Percentiles rank a stretch among this genome's conserved stretches.
Conservation (phyloP, 1,140 invertebrate genomes). For the Adelges cooleyi region DNA sequence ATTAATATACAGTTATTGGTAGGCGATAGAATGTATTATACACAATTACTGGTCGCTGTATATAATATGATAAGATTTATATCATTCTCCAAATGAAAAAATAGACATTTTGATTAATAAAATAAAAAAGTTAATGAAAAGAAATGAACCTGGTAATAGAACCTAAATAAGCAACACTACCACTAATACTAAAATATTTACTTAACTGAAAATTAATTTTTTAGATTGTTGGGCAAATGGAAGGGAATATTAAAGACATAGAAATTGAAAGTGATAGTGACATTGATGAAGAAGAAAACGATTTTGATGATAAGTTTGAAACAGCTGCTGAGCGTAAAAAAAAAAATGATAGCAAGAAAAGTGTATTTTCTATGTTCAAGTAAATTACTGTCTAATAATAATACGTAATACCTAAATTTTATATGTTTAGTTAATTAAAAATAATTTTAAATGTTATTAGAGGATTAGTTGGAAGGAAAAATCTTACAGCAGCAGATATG, state of each 20-base stretch:
- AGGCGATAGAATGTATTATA: no score
- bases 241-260: slow-evolving; percentile 56
- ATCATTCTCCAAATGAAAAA: no score
- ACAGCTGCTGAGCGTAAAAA: slow-evolving; percentile 28
- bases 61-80: no score
- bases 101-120: no score
- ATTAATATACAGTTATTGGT: no score
- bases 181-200: no score
- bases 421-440: slow-evolving; percentile 3
- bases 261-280: slow-evolving; percentile 47
- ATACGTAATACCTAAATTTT: background rate
- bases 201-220: no score
- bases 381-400: slow-evolving; percentile 30
- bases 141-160: no score
- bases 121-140: no score
- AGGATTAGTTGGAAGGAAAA: slow-evolving; percentile 74
- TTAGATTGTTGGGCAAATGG: slow-evolving; percentile 70
- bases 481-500: slow-evolving; percentile 58
- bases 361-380: slow-evolving; percentile 70
- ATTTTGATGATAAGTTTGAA: slow-evolving; percentile 35
- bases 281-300: slow-evolving; percentile 39
- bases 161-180: no score
- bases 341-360: slow-evolving; percentile 38
- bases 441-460: slow-evolving; percentile 38
- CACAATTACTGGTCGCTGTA: no score